A percentile compares a stretch with the other conserved stretches of the same genome.
Conservation (phyloP, 2,888 invertebrate species). For the Cancer borealis region DNA sequence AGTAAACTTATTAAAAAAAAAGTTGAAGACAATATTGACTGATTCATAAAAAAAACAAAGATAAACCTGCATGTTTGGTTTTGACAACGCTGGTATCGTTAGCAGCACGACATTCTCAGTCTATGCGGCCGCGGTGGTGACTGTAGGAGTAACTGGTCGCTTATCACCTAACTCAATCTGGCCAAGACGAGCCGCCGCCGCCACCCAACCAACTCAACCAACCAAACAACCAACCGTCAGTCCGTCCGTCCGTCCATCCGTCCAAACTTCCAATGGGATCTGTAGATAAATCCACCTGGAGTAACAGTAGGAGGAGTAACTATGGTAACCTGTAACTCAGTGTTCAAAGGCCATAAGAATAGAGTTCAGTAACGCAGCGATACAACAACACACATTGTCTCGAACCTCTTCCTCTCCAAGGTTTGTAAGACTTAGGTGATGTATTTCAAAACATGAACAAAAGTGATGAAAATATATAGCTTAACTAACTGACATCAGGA, state of each 20-base stretch:
- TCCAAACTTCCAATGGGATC: background rate
- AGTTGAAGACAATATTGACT: too few species aligned
- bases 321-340: background rate
- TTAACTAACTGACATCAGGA: background rate
- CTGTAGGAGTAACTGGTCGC: background rate
- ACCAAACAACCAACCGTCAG: too few species aligned
- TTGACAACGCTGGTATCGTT: background rate
- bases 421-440: background rate
- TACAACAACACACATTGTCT: background rate
- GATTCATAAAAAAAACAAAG: too few species aligned
- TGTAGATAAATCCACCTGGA: background rate
- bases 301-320: background rate
- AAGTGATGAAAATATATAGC: background rate
- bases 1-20: too few species aligned
- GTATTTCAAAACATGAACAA: too few species aligned
- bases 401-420: background rate
- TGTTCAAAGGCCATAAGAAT: background rate
- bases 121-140: background rate
- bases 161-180: background rate
- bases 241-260: too few species aligned
- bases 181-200: background rate
- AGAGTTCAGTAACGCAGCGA: background rate
- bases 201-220: background rate
- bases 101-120: background rate
- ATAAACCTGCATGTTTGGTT: background rate